Conservation (phyloP, 2,888 invertebrate genomes). For the Cantharis rustica region DNA sequence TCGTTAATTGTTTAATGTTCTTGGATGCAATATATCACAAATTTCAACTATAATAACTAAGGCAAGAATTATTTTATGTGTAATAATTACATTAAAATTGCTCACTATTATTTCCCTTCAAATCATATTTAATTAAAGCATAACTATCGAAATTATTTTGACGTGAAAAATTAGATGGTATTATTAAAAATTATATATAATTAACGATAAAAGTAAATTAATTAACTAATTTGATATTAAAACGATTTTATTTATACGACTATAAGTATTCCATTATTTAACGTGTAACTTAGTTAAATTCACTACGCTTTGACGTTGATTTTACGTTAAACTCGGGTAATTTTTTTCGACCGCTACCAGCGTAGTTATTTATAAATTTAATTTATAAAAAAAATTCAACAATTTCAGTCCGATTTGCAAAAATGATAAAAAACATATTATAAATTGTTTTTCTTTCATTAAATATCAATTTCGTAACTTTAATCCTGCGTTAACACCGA, state of each 20-base stretch:
- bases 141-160: slow-evolving; percentile 1
- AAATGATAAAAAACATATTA: too few relatives aligned
- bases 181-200: slow-evolving; percentile 4
- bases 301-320: too few relatives aligned
- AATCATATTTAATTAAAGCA: not conserved
- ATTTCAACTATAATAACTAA: slow-evolving; percentile 20
- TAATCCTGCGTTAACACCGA: too few relatives aligned
- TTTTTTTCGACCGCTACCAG: too few relatives aligned
- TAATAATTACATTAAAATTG: slow-evolving; percentile 23
- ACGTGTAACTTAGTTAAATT: not conserved
- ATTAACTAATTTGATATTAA: not conserved
- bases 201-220: not conserved
- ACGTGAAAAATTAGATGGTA: not conserved
- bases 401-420: too few relatives aligned
- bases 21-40: slow-evolving; percentile 29
- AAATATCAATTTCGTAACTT: too few relatives aligned
- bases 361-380: too few relatives aligned
- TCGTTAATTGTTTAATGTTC: slow-evolving; percentile 41
- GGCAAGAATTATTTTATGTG: slow-evolving; percentile 15
- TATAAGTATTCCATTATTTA: not conserved
- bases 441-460: too few relatives aligned
- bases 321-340: too few relatives aligned
- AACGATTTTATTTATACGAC: not conserved
- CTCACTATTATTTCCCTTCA: slow-evolving; percentile 9
- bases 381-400: too few relatives aligned